A percentile compares a stretch with the other conserved stretches of the same genome.
Conservation (phyloP, 2,113 vertebrate species). For the Cichladusa arquata region DNA sequence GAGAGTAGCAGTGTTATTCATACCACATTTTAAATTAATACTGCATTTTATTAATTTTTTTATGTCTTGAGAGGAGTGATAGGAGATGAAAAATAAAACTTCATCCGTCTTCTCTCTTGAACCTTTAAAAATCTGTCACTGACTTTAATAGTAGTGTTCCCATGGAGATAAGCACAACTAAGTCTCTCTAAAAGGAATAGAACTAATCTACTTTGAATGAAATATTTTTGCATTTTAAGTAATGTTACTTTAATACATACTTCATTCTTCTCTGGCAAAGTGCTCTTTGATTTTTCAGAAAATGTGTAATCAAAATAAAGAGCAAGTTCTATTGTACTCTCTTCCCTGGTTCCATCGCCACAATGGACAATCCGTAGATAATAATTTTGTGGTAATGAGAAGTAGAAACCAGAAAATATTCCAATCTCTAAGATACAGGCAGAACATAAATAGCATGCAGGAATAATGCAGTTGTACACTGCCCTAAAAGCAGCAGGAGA, state of each 20-base stretch:
- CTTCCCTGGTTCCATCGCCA: background rate
- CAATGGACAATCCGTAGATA: slow-evolving; percentile 33
- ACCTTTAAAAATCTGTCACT: slow-evolving; percentile 47
- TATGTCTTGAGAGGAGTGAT: background rate
- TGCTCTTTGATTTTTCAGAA: slow-evolving; percentile 33
- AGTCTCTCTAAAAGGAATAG: slow-evolving; percentile 40
- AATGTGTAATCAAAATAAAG: slow-evolving; percentile 52
- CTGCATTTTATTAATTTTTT: background rate
- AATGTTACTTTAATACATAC: slow-evolving; percentile 22
- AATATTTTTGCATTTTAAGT: slow-evolving; percentile 53
- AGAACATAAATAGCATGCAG: background rate
- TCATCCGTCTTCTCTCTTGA: slow-evolving; percentile 12
- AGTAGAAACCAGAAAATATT: slow-evolving; percentile 34
- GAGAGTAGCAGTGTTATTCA: background rate
- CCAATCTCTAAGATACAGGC: background rate
- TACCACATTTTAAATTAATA: slow-evolving; percentile 21
- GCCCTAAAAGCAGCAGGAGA: slow-evolving; percentile 23
- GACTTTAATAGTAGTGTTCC: slow-evolving; percentile 55
- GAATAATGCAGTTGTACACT: background rate
- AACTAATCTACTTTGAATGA: slow-evolving; percentile 47
- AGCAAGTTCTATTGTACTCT: slow-evolving; percentile 1
- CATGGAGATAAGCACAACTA: slow-evolving; percentile 58
- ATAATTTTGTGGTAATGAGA: slow-evolving; percentile 31
- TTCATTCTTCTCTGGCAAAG: slow-evolving; percentile 40
- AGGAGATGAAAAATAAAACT: slow-evolving; percentile 40